Evolutionary conservation across 1,140 invertebrate genomes (phyloP), one percentile per base, ranked within the genome.

Genomic region (Doryteuthis pealeii): DNA sequence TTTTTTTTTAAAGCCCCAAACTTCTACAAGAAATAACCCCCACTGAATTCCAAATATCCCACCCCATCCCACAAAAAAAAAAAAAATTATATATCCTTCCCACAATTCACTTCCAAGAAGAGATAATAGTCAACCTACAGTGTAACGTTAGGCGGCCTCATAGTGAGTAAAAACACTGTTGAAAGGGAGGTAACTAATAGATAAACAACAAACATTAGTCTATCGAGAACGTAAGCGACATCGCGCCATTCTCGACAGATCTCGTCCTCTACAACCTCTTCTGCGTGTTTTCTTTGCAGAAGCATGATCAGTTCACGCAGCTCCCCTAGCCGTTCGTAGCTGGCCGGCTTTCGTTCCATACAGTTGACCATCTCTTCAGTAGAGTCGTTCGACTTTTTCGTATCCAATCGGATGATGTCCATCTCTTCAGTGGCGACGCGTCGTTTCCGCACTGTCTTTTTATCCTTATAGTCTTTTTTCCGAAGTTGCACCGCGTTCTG

Each of bases 201-300:
- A 82, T 91, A 91, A 4, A 91, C 77, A 86, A 90, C 90, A 80
- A 91, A 91, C 15, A 91, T 85, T 14, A 91, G 81, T n/a, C 89
- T 79, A 79, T 91, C 90, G 8, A 91, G 84, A 31, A 89, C 87
- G 76, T 88, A 86, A 15, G 90, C 91, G 12, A 91, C 84, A 74
- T 89, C 84, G 30, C 89, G 77, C 90, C 90, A 91, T 80, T 91
- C 89, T 43, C 89, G 82, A 35, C 88, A 87, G 1, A 88, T 75
- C 28, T 79, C 75, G 54, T 84, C 80, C 49, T 82, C 81, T n/a
- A 75, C 70, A 5, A 78, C 69, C 28, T 86, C 84, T 10, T 79
- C 75, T 1, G 70, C 58, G 22, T 84, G 80, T 33, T 80, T 78
- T 31, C 30, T 76, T 58, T 82, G 78, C 26, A 85, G 73, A 40